phyloP scores from a whole-genome alignment of 2,888 invertebrate genomes.

The Ichneumoninae sp. region DNA sequence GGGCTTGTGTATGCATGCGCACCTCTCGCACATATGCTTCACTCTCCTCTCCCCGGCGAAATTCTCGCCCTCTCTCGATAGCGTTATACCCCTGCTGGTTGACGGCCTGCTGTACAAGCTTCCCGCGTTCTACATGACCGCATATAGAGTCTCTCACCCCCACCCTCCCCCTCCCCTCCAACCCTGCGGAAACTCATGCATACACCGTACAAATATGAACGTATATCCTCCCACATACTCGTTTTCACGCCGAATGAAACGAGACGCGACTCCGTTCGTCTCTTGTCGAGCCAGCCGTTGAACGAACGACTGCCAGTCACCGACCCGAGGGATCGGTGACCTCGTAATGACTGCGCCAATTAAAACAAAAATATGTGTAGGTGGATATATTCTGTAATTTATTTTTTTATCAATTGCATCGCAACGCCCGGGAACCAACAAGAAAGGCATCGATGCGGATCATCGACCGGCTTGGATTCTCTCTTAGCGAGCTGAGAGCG shows the following conservation, averaged over 20 bases:
- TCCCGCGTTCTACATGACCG: constrained; percentile 53
- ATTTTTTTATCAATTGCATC: constrained; percentile 18
- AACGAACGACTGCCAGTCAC: constrained; percentile 31
- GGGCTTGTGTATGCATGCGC: constrained; percentile 59
- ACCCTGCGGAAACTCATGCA: constrained; percentile 26
- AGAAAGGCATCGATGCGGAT: neutral
- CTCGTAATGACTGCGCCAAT: constrained; percentile 76
- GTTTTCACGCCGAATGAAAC: constrained; percentile 50
- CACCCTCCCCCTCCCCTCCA: neutral
- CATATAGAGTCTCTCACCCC: constrained; percentile 4
- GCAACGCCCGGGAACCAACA: neutral
- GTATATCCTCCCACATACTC: constrained; percentile 4
- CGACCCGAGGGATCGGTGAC: constrained; percentile 78
- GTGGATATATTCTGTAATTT: neutral
- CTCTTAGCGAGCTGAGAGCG: neutral
- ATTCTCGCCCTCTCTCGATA: constrained; percentile 42
- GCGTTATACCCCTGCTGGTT: constrained; percentile 49
- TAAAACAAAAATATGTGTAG: constrained; percentile 64
- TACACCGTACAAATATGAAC: constrained; percentile 19
- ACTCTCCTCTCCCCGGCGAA: constrained; percentile 42
- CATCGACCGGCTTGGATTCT: neutral
- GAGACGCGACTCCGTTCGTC: constrained; percentile 32
- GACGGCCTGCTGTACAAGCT: constrained; percentile 42
- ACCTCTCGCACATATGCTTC: constrained; percentile 57
- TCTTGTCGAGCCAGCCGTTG: constrained; percentile 19